Evolutionary conservation across 1,140 invertebrate species (phyloP).

Genomic region (Dendrolimus punctatus): DNA sequence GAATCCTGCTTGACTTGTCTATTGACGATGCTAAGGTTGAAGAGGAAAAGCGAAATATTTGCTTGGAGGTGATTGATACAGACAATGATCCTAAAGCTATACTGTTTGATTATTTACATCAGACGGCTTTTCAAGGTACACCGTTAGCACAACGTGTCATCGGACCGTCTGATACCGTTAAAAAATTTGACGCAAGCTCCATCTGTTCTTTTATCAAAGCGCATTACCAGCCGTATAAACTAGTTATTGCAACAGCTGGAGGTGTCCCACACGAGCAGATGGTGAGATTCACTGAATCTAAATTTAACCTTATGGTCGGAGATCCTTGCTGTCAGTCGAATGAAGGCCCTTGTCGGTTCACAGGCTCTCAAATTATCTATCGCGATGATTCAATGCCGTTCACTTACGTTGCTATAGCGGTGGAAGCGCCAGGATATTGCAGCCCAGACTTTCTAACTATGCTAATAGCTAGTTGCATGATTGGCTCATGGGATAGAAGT

Average conservation of each 20-base stretch:
- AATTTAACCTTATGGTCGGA: constrained; percentile 23
- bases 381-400: constrained; percentile 81
- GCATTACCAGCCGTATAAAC: constrained; percentile 87
- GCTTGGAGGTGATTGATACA: constrained; percentile 70
- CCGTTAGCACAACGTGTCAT: constrained; percentile 80
- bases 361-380: constrained; percentile 75
- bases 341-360: constrained; percentile 38
- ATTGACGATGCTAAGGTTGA: constrained; percentile 73
- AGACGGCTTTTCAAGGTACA: constrained; percentile 81
- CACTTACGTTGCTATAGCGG: constrained; percentile 80
- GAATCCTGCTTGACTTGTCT: neutral
- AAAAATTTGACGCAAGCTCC: constrained; percentile 76
- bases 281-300: constrained; percentile 72
- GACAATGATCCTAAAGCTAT: constrained; percentile 81
- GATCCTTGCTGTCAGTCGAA: constrained; percentile 7
- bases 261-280: constrained; percentile 87
- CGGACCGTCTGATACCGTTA: constrained; percentile 80
- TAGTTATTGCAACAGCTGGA: constrained; percentile 92
- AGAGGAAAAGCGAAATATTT: constrained; percentile 77
- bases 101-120: constrained; percentile 84
- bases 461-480: constrained; percentile 27
- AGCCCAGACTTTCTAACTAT: constrained; percentile 32
- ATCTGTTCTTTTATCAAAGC: constrained; percentile 82
- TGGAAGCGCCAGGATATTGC: constrained; percentile 74
- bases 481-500: constrained; percentile 39